phyloP scores from a whole-genome alignment of 2,888 invertebrate genomes.

The Empis stercorea region DNA sequence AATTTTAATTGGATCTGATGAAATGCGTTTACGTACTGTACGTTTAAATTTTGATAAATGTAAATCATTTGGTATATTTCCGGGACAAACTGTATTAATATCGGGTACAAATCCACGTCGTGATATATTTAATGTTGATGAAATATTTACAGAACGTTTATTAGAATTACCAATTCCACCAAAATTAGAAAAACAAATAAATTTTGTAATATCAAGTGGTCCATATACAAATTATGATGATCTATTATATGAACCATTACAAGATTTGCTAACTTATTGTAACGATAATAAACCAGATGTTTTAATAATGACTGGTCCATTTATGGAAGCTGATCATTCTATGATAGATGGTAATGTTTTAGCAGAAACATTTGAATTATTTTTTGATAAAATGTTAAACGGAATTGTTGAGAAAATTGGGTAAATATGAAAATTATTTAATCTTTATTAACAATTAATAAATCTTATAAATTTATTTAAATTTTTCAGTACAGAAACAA shows the following conservation, averaged over 20 bases:
- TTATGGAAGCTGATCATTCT: conserved; percentile 58
- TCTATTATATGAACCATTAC: conserved; percentile 65
- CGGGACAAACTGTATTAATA: conserved; percentile 46
- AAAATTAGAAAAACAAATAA: conserved; percentile 42
- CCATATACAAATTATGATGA: conserved; percentile 72
- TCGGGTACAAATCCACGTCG: conserved; percentile 61
- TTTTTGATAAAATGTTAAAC: conserved; percentile 59
- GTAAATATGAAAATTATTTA: conserved; percentile 33
- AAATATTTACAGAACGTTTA: conserved; percentile 46
- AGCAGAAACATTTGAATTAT: conserved; percentile 55
- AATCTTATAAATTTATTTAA: too few species aligned
- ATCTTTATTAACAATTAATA: too few species aligned
- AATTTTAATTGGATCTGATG: conserved; percentile 50
- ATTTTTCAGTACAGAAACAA: conserved; percentile 46
- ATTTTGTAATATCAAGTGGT: conserved; percentile 65
- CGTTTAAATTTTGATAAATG: conserved; percentile 39
- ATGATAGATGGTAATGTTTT: conserved; percentile 47
- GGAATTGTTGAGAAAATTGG: conserved; percentile 50
- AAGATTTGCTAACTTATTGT: conserved; percentile 59
- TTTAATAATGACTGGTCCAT: conserved; percentile 72
- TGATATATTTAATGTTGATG: conserved; percentile 50
- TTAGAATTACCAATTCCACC: conserved; percentile 34
- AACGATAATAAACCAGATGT: conserved; percentile 60
- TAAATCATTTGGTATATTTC: conserved; percentile 32
- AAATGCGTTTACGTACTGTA: conserved; percentile 40